Evolutionary conservation across 2,888 invertebrate species (phyloP).

Genomic region (Zelleria hepariella): DNA sequence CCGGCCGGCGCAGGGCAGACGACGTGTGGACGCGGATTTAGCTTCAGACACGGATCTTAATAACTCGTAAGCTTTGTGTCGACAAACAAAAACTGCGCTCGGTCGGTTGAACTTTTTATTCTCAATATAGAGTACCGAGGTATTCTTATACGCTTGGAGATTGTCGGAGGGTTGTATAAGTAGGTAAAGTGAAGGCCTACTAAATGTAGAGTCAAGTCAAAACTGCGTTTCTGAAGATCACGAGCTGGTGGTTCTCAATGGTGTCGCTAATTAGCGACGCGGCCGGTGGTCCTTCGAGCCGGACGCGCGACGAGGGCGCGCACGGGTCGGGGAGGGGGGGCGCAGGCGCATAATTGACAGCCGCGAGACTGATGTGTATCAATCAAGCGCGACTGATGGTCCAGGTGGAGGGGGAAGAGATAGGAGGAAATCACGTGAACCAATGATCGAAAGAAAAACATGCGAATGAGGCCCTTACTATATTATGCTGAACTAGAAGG

Average conservation of each 20-base stretch:
- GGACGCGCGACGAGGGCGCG: neutral
- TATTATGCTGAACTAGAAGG: too few species aligned
- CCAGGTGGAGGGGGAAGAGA: neutral
- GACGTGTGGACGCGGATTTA: neutral
- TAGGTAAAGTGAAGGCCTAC: too few species aligned
- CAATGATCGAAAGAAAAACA: too few species aligned
- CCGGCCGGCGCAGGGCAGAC: neutral
- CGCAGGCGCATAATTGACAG: neutral
- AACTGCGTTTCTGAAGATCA: too few species aligned
- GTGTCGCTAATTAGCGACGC: too few species aligned
- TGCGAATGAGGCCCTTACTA: too few species aligned
- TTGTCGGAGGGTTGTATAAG: too few species aligned
- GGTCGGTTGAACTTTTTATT: neutral
- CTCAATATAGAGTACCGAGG: too few species aligned
- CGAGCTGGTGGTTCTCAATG: neutral
- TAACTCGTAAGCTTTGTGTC: neutral
- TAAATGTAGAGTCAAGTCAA: too few species aligned
- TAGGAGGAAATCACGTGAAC: neutral
- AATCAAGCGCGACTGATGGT: neutral
- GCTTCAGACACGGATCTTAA: neutral
- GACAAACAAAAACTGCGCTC: neutral
- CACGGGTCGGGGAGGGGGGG: neutral
- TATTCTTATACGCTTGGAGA: too few species aligned
- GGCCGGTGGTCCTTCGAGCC: too few species aligned
- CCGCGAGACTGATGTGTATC: neutral